A percentile compares a stretch with the other conserved stretches of the same genome.
These are phyloP conservation scores for Glyptemys insculpta DNA, from an alignment of 2,797 vertebrate genomes.

Conservation along the genomic window DNA sequence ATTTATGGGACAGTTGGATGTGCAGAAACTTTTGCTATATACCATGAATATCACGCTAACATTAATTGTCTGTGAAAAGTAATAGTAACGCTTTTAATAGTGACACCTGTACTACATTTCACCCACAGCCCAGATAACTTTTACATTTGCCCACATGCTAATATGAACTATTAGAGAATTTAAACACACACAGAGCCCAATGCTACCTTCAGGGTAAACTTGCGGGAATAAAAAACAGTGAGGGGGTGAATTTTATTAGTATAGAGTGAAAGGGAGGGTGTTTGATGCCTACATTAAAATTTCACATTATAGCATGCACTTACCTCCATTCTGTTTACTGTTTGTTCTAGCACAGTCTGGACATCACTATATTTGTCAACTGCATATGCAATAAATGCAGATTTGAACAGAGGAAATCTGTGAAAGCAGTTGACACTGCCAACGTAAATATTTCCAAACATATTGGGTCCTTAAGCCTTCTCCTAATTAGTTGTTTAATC, in stretches of 20 bases:
- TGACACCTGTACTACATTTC: background rate
- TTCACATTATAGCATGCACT: rapidly evolving
- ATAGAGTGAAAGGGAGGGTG: background rate
- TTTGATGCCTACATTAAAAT: background rate
- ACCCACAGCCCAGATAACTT: background rate
- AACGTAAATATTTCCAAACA: constrained; percentile 1
- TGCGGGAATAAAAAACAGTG: background rate
- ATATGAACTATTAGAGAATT: background rate
- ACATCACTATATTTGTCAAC: background rate
- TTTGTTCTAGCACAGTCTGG: background rate
- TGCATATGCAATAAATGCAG: background rate
- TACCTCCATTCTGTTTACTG: background rate
- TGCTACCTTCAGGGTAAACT: background rate
- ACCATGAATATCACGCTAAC: background rate
- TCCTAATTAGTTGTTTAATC: constrained; percentile 32
- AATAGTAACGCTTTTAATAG: background rate
- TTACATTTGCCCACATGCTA: background rate
- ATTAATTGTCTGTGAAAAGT: background rate
- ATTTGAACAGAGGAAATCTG: background rate
- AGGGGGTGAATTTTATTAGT: background rate
- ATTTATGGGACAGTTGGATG: background rate
- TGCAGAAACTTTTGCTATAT: background rate
- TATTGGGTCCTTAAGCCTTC: constrained; percentile 23
- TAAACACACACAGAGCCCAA: background rate
- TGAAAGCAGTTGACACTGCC: background rate